Base-by-base conservation (phyloP, 2,888 invertebrate genomes). In the Diplolepis rosae region DNA sequence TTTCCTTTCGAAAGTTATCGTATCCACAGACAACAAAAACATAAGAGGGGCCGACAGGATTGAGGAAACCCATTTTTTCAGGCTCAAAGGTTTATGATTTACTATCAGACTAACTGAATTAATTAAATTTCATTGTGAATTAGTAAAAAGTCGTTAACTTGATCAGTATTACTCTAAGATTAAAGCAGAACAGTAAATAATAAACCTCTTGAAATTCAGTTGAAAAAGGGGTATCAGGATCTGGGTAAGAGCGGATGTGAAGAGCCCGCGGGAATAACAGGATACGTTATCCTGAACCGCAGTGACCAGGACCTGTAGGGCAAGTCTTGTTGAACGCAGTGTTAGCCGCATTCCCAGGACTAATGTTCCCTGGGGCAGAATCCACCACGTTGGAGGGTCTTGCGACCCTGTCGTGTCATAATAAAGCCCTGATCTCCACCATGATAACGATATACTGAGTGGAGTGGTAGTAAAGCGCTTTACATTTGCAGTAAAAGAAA, bases 321-420 rank as follows among this genome's bases (percentile, higher is more conserved):
- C 39, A 61, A 61, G 39, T 42, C 61, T 39, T 61, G 39, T 61
- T 24, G 61, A 39, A 42, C n/a, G 39, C 61, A 35, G 61, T 35
- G 61, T 42, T 61, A 73, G 78, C 77, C 78, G 73, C 76, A 78
- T 82, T 83, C 79, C 82, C 80, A 80, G 82, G 82, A 83, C 84
- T 85, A 84, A 85, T 85, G 84, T 81, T 82, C 83, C 85, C 82
- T 75, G 75, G 74, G 83, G 82, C 83, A 69, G 74, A 81, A 82
- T 81, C 61, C 72, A 71, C 68, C 70, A 69, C 67, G 70, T 75
- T 73, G 73, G 70, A 73, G 77, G 75, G 72, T 75, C 61, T 69
- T 50, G 67, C 72, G 65, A 69, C 73, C 74, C 77, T 56, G 69
- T 72, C 61, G 80, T 77, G 80, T 80, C 81, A 79, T 84, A 84